A percentile compares a stretch with the other conserved stretches of the same genome.
Conservation (phyloP, 2,888 invertebrate species). For the Eumerus sabulonum region DNA sequence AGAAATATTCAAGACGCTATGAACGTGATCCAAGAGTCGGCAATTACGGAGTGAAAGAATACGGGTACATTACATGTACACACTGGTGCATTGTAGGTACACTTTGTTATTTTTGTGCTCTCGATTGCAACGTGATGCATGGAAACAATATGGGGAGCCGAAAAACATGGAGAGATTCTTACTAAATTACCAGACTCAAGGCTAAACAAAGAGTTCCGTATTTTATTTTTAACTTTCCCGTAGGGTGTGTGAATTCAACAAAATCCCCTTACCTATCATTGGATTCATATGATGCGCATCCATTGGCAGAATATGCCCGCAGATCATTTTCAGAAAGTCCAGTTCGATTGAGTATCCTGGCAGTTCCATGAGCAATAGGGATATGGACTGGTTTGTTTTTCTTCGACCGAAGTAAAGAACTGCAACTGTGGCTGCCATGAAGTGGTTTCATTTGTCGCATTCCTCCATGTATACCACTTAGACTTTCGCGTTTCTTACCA, state of each 20-base stretch:
- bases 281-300: slow-evolving; percentile 32
- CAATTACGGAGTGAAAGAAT: slow-evolving; percentile 43
- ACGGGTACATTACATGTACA: too few relatives aligned
- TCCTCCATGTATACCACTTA: not conserved
- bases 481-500: slow-evolving; percentile 43
- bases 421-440: slow-evolving; percentile 70
- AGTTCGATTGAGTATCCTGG: slow-evolving; percentile 72
- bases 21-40: slow-evolving; percentile 23
- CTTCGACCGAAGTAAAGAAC: slow-evolving; percentile 69
- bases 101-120: slow-evolving; percentile 23
- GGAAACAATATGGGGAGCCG: not conserved
- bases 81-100: not conserved
- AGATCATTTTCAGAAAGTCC: slow-evolving; percentile 70
- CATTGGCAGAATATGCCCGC: slow-evolving; percentile 41
- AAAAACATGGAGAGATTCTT: slow-evolving; percentile 13
- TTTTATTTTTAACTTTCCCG: not conserved
- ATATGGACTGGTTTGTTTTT: slow-evolving; percentile 69
- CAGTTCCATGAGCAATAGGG: slow-evolving; percentile 73
- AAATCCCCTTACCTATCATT: slow-evolving; percentile 36
- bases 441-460: slow-evolving; percentile 42
- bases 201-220: slow-evolving; percentile 1
- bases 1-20: slow-evolving; percentile 57
- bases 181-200: slow-evolving; percentile 27
- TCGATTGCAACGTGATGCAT: too few relatives aligned
- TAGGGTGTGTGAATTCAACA: not conserved